Conservation (phyloP, 2,888 invertebrate genomes). For the Synergus itoensis region DNA sequence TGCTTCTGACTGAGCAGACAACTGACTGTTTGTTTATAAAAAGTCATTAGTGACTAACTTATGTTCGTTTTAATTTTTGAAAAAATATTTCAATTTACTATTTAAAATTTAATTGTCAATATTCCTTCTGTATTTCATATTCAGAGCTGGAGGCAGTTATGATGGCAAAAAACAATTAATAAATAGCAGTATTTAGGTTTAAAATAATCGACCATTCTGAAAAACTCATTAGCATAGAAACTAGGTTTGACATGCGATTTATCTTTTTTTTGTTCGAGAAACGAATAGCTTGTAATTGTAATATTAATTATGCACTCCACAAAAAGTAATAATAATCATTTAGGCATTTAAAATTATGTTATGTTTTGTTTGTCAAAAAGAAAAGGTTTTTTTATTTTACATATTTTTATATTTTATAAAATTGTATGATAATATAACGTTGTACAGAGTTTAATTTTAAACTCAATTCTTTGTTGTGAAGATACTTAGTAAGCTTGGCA, state of each 20-base stretch:
- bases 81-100: neutral
- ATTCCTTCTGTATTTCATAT: conserved; percentile 44
- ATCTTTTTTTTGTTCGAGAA: conserved; percentile 4
- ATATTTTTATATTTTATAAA: neutral
- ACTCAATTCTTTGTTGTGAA: neutral
- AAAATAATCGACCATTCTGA: neutral
- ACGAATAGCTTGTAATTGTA: conserved; percentile 57
- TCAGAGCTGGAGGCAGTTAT: neutral
- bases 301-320: conserved; percentile 47
- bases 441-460: neutral
- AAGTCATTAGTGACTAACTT: no score
- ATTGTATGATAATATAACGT: neutral
- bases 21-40: no score
- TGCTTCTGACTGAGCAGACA: no score
- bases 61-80: no score
- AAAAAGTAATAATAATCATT: conserved; percentile 46
- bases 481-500: neutral
- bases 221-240: neutral
- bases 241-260: neutral
- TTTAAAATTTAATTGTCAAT: conserved; percentile 14
- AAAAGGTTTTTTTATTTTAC: conserved; percentile 20
- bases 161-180: neutral
- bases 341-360: neutral
- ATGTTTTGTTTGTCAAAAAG: neutral
- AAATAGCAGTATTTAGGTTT: neutral